phyloP scores from a whole-genome alignment of 2,888 invertebrate species.

The Herminia tarsipennalis region DNA sequence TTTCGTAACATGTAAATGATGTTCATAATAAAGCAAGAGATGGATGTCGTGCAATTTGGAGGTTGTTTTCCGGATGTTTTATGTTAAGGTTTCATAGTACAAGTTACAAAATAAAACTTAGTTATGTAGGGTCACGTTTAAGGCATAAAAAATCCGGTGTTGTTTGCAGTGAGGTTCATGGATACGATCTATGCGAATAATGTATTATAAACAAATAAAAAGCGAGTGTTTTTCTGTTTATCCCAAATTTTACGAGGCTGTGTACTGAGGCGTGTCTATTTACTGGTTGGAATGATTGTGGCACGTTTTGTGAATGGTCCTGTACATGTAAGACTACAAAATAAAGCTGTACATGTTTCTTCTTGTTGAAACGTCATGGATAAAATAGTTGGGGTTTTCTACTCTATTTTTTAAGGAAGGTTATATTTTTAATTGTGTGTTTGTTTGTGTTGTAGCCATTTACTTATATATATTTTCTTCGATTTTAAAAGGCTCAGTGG shows the following conservation, averaged over 20 bases:
- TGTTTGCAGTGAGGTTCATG: slow-evolving; percentile 49
- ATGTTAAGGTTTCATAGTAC: slow-evolving; percentile 15
- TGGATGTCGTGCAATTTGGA: neutral
- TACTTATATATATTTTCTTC: no score
- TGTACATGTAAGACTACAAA: neutral
- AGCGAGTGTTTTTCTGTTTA: slow-evolving; percentile 52
- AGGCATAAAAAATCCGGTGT: slow-evolving; percentile 56
- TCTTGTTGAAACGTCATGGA: slow-evolving; percentile 2
- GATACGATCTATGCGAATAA: slow-evolving; percentile 53
- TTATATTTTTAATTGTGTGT: no score
- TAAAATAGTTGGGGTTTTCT: neutral
- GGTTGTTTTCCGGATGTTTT: neutral
- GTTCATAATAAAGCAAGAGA: neutral
- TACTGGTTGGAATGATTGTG: slow-evolving; percentile 21
- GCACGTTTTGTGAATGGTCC: slow-evolving; percentile 14
- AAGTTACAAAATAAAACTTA: slow-evolving; percentile 44
- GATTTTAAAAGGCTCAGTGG: no score
- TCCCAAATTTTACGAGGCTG: slow-evolving; percentile 45
- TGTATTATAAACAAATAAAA: slow-evolving; percentile 62
- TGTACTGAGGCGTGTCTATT: slow-evolving; percentile 22
- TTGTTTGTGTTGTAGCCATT: no score
- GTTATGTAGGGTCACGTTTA: slow-evolving; percentile 60
- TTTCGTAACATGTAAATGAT: neutral
- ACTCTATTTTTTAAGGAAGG: no score
- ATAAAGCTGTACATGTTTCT: slow-evolving; percentile 2